These are phyloP conservation scores for Avahi laniger DNA, from an alignment of 2,797 vertebrate species.

Conservation along the genomic window DNA sequence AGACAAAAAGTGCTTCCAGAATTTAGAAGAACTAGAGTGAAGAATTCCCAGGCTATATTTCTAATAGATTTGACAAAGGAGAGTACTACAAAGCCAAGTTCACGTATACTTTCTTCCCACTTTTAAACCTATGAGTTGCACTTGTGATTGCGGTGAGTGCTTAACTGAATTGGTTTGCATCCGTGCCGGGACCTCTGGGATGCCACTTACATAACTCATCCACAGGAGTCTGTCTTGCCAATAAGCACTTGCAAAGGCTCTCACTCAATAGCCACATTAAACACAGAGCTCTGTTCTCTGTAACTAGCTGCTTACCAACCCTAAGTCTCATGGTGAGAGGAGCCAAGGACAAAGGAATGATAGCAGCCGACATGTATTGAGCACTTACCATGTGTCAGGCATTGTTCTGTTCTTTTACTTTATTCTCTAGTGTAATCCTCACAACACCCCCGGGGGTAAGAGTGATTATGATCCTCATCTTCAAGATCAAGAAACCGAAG, in stretches of 20 bases:
- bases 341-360: background rate
- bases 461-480: background rate
- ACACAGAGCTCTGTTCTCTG: slow-evolving; percentile 43
- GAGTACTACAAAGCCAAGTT: slow-evolving; percentile 63
- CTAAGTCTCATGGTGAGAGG: background rate
- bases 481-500: background rate
- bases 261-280: slow-evolving; percentile 66
- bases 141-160: slow-evolving; percentile 77
- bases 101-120: slow-evolving; percentile 68
- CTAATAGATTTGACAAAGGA: slow-evolving; percentile 44
- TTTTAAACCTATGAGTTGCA: slow-evolving; percentile 71
- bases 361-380: background rate
- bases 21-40: no score
- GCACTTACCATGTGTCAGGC: background rate
- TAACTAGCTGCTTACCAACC: background rate
- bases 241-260: slow-evolving; percentile 64
- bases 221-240: slow-evolving; percentile 69
- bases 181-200: slow-evolving; percentile 75
- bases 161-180: slow-evolving; percentile 81
- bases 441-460: background rate
- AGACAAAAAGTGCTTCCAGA: no score
- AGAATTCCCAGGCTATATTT: no score
- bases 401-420: background rate
- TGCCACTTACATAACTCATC: slow-evolving; percentile 77
- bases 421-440: background rate